Base-by-base conservation (phyloP, 1,140 invertebrate species). In the Paracyclopina nana region DNA sequence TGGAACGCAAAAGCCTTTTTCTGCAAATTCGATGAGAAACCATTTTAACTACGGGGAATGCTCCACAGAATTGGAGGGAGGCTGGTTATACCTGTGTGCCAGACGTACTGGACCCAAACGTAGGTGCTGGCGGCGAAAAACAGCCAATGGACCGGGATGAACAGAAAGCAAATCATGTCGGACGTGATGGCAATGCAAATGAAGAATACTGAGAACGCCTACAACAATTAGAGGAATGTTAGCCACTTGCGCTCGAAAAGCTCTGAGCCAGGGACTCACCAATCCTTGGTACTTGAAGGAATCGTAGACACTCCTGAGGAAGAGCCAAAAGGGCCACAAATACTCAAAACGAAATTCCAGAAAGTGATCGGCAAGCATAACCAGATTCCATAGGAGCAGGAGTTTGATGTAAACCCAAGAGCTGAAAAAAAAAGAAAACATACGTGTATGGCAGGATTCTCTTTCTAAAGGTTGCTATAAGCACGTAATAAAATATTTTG, bases 311-410 rank as follows among this genome's bases (percentile, higher is more conserved):
- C 86, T 94, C 67, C 90, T 76, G 51, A 96, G 70, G 57, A 97
- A 74, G 56, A 97, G 75, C 85, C 90, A 97, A 68, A 97, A 91
- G 41, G 92, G 92, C 87, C 90, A 97, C 57, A 97, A 74, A 70
- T 94, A 95, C 73, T 98, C 94, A 73, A 97, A 94, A 59, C 92
- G 82, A 70, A 97, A 96, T 69, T 96, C 91, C 65, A 96, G 71
- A 68, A 97, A 79, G 67, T 94, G 94, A 68, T 97, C 92, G 58
- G 87, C 85, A 65, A 90, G 72, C 62, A 98, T 80, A 53, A 97
- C 85, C 64, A 88, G 74, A 55, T 80, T 77, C 91, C 91, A 97
- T 66, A 96, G 75, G 65, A 92, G 69, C 57, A 97, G 71, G 70
- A 96, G 88, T 68, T 94, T 95, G 66, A 95, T 68, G 70, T 96